Evolutionary conservation across 2,113 vertebrate species (phyloP).

Genomic region (Rhynchomys soricoides): DNA sequence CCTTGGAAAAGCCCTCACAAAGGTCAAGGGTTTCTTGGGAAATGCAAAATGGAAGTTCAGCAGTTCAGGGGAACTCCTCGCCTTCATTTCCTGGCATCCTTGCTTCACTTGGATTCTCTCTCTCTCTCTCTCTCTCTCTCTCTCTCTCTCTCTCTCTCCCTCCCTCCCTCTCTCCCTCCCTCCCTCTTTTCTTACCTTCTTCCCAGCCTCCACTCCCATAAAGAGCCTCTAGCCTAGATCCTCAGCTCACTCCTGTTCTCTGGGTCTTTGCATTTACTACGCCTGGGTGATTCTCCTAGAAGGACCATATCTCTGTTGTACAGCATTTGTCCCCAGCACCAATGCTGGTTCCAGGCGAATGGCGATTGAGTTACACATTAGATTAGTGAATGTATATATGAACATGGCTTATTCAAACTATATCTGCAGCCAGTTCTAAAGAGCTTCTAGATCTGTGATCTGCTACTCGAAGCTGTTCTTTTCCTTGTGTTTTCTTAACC

Average conservation of each 20-base stretch:
- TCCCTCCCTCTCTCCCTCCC: too few relatives aligned
- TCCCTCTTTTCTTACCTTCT: too few relatives aligned
- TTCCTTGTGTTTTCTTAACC: conserved; percentile 39
- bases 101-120: background rate
- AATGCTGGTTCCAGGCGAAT: background rate
- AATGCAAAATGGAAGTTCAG: background rate
- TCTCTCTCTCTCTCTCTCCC: background rate
- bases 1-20: background rate
- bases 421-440: background rate
- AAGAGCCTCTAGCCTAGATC: background rate
- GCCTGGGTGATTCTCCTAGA: background rate
- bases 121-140: background rate
- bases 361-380: background rate
- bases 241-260: background rate
- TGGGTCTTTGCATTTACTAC: background rate
- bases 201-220: background rate
- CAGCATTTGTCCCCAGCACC: background rate
- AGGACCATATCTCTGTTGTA: background rate
- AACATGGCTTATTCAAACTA: background rate
- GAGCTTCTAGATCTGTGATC: background rate
- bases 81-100: background rate
- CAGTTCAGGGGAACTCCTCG: background rate
- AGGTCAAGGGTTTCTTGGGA: background rate
- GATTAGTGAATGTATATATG: background rate
- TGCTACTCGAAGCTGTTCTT: background rate